Evolutionary conservation across 2,888 invertebrate genomes (phyloP), one percentile per base, ranked within the genome.

Genomic region (Choreutis nemorana): DNA sequence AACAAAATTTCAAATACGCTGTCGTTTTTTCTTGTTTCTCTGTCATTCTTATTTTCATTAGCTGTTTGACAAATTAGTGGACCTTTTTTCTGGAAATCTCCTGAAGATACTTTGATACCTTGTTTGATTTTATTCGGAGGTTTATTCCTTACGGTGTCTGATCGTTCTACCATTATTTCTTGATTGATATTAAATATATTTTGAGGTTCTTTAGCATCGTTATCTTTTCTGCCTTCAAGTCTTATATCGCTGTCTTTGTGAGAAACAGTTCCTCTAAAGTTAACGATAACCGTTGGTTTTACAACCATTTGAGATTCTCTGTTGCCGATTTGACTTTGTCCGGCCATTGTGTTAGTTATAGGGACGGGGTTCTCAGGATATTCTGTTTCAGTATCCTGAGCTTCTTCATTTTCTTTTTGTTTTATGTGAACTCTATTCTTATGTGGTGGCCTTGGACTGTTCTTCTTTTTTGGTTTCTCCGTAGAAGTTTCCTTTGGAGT

Each of bases 151-250:
- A 20, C 21, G 20, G 23, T 4, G 6, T 23, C 23, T 9, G 23
- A 7, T 11, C 13, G 23, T 23, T 66, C 67, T 3, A 79, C 40
- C 30, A 70, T 73, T 0, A 80, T 59, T 47, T 77, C 75, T 51
- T 79, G 78, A 23, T 68, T 73, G 1, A 79, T 79, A 33, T 78
- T 71, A 30, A 79, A 79, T 27, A 78, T 47, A 25, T 70, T 77
- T 12, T 62, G 62, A 1, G 63, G 55, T 9, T 53, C 35, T 4
- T 51, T 48, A 6, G 42, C 34, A 27, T 35, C 44, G 4, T 55
- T 55, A 14, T 48, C 45, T 9, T 50, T 52, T 34, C 55, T 52
- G 31, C 63, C 57, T 34, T 68, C 63, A 1, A 78, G 43, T 40
- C 43, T 57, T 9, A 75, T 66, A 18, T 72, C 73, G 23, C 70